phyloP scores from a whole-genome alignment of 1,140 invertebrate genomes.

The Araneus ventricosus region DNA sequence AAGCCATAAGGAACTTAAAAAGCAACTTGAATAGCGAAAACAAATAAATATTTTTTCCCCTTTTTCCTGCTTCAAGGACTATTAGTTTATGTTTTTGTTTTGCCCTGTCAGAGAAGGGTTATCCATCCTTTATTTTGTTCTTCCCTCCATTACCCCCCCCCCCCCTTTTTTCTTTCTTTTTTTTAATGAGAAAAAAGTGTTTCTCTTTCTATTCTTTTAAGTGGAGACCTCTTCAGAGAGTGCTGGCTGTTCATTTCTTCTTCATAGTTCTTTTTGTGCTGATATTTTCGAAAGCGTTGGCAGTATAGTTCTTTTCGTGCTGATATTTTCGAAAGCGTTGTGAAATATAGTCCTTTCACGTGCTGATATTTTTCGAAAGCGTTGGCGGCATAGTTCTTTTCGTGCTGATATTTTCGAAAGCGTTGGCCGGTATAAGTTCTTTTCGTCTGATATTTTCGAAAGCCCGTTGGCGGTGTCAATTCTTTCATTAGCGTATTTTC shows the following conservation, averaged over 20 bases:
- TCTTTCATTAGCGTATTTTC: too few species aligned
- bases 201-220: neutral
- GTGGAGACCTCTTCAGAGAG: neutral
- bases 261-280: neutral
- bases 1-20: neutral
- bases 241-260: neutral
- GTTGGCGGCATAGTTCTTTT: too few species aligned
- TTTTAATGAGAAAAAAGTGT: neutral
- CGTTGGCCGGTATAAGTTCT: too few species aligned
- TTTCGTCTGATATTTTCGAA: too few species aligned
- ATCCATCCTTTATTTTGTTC: neutral
- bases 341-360: too few species aligned
- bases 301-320: too few species aligned
- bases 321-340: too few species aligned
- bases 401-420: too few species aligned
- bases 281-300: neutral
- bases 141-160: neutral
- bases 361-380: too few species aligned
- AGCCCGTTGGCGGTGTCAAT: too few species aligned
- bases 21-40: neutral
- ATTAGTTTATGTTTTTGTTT: neutral
- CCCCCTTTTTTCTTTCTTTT: neutral
- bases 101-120: neutral
- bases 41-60: neutral
- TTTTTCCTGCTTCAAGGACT: neutral